Evolutionary conservation across 2,113 vertebrate genomes (phyloP).

Genomic region (Propithecus coquereli): DNA sequence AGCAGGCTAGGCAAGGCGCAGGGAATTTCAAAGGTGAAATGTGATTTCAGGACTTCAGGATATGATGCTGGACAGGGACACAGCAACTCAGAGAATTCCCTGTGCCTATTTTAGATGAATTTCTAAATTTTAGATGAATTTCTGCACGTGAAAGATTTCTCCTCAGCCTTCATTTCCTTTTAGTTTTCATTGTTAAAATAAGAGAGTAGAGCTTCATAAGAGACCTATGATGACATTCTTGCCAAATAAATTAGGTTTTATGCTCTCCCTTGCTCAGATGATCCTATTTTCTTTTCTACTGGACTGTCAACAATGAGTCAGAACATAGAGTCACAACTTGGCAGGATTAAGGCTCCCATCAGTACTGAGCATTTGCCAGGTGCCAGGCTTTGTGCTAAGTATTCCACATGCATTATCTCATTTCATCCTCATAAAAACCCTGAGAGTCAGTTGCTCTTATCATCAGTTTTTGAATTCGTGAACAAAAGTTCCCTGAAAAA

Average conservation of each 20-base stretch:
- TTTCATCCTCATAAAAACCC: background rate
- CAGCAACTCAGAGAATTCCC: background rate
- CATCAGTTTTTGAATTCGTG: background rate
- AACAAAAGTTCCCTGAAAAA: background rate
- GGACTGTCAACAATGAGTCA: background rate
- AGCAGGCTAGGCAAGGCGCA: background rate
- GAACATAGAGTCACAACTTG: background rate
- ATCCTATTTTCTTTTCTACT: background rate
- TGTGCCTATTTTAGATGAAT: background rate
- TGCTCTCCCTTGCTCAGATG: background rate
- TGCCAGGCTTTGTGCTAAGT: background rate
- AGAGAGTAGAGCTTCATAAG: background rate
- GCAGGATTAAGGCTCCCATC: background rate
- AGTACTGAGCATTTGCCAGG: rapidly evolving
- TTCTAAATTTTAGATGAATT: background rate
- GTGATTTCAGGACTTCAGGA: background rate
- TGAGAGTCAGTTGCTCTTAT: background rate
- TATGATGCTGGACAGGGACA: too few relatives aligned
- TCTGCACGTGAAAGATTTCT: background rate
- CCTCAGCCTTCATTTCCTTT: background rate
- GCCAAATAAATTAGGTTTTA: background rate
- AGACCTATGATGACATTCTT: background rate
- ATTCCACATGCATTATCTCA: background rate
- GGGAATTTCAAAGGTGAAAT: background rate
- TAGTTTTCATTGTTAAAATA: background rate